A percentile compares a stretch with the other conserved stretches of the same genome.
phyloP scores from a whole-genome alignment of 2,113 vertebrate species.

The Hippolais icterina region DNA sequence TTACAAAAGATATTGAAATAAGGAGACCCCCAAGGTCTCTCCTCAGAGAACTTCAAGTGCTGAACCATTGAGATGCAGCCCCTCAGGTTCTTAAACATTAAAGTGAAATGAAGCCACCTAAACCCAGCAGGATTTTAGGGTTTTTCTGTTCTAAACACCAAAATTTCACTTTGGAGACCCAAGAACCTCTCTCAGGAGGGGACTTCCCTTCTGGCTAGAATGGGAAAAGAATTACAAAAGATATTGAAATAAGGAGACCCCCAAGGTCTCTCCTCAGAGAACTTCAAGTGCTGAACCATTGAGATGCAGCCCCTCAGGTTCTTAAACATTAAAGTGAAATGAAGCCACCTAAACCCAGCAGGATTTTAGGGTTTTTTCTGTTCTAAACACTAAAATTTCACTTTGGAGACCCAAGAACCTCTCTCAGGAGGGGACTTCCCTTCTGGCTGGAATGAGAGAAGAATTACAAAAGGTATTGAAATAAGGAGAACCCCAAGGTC shows the following conservation, averaged over 20 bases:
- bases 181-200: too few species aligned
- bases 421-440: not conserved
- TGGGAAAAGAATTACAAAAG: too few species aligned
- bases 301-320: not conserved
- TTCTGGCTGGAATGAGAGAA: not conserved
- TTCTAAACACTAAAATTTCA: not conserved
- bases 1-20: not conserved
- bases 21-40: too few species aligned
- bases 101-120: too few species aligned
- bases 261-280: not conserved
- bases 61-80: too few species aligned
- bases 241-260: too few species aligned
- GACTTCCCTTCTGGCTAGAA: too few species aligned
- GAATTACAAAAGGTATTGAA: not conserved
- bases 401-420: not conserved
- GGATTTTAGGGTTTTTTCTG: not conserved
- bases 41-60: too few species aligned
- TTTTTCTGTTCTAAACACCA: too few species aligned
- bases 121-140: too few species aligned
- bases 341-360: not conserved
- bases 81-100: too few species aligned
- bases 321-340: not conserved
- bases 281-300: not conserved
- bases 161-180: too few species aligned
- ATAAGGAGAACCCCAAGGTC: not conserved